These are phyloP conservation scores for Spongilla lacustris DNA, from an alignment of 37 sponge, comb jelly and placozoan genomes.

Conservation along the genomic window DNA sequence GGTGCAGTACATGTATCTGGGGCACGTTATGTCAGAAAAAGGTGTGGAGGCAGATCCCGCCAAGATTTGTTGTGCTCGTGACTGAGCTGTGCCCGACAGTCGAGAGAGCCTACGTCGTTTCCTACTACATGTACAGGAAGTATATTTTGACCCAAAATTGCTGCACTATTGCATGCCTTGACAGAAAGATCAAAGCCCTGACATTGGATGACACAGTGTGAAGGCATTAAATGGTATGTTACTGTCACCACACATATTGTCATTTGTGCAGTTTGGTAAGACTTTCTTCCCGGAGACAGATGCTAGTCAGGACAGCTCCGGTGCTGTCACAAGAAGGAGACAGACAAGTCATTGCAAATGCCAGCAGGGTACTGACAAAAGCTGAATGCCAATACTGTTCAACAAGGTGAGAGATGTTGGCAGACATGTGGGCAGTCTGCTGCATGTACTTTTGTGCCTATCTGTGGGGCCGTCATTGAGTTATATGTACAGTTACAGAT, in stretches of 20 bases:
- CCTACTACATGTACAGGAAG: constrained; percentile 25
- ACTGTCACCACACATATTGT: constrained; percentile 11
- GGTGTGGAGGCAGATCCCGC: constrained; percentile 27
- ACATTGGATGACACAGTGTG: constrained; percentile 22
- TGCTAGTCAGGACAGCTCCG: not conserved
- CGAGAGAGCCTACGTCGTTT: constrained; percentile 18
- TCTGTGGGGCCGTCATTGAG: too few relatives aligned
- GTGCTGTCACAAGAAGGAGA: not conserved
- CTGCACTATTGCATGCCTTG: constrained; percentile 11
- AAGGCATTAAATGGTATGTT: constrained; percentile 14
- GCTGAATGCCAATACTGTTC: constrained; percentile 31
- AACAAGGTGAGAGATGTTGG: constrained; percentile 32
- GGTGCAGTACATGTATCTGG: constrained; percentile 21
- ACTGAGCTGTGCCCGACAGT: constrained; percentile 23
- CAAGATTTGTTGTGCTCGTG: constrained; percentile 4
- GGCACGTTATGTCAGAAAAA: constrained; percentile 18
- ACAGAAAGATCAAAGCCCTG: constrained; percentile 18
- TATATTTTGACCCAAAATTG: constrained; percentile 16
- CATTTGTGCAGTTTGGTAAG: constrained; percentile 19
- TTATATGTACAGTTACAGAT: too few relatives aligned
- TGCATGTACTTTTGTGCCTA: too few relatives aligned
- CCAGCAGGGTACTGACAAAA: constrained; percentile 14
- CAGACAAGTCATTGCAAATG: constrained; percentile 11
- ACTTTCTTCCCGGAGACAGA: constrained; percentile 16
- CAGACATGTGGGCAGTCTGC: not conserved